These are phyloP conservation scores for Keiferia lycopersicella DNA, from an alignment of 2,888 invertebrate species.

Conservation along the genomic window DNA sequence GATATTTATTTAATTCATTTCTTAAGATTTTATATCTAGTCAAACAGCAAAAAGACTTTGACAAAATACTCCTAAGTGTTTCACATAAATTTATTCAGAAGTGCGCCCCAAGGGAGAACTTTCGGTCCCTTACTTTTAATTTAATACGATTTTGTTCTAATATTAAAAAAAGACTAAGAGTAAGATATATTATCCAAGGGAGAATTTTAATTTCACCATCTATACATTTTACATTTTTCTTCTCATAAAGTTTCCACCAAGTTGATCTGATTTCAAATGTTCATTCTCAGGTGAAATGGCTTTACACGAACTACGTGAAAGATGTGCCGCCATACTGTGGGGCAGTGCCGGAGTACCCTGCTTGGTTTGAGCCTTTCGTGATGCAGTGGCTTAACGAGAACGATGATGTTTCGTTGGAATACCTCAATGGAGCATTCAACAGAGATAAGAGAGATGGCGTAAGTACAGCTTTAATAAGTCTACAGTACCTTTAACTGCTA, in stretches of 20 bases:
- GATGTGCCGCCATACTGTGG: conserved; percentile 98
- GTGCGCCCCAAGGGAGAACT: neutral
- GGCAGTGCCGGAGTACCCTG: conserved; percentile 98
- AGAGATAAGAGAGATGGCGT: conserved; percentile 98
- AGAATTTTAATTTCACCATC: too few species aligned
- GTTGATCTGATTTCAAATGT: neutral
- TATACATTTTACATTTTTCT: too few species aligned
- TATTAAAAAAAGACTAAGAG: too few species aligned
- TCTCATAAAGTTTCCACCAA: neutral
- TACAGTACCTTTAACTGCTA: too few species aligned
- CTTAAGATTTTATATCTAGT: too few species aligned
- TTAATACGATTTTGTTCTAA: neutral
- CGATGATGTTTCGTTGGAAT: conserved; percentile 99
- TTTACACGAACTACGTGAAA: conserved; percentile 98
- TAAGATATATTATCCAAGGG: too few species aligned
- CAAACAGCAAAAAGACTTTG: neutral
- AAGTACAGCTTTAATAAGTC: conserved; percentile 58
- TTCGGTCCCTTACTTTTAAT: neutral
- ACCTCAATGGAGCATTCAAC: conserved; percentile 98
- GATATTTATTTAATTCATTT: conserved; percentile 43
- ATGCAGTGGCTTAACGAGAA: conserved; percentile 99
- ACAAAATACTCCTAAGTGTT: neutral
- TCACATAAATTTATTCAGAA: neutral
- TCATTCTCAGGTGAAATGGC: conserved; percentile 91
- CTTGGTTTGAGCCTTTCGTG: conserved; percentile 99